Conservation (phyloP, 1,140 invertebrate genomes). For the Andricus grossulariae region DNA sequence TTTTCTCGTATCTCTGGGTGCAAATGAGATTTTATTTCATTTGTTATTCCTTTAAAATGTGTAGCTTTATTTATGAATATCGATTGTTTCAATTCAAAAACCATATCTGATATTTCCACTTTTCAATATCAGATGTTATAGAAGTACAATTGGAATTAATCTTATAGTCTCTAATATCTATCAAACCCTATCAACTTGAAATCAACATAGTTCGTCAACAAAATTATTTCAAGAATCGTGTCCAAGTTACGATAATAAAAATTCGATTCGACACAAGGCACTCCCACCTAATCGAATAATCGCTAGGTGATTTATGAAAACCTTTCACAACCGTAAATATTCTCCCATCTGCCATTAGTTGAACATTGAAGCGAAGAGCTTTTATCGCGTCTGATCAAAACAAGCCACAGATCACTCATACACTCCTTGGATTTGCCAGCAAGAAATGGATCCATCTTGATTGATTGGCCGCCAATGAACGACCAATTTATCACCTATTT, state of each 20-base stretch:
- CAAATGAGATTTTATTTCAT: too few relatives aligned
- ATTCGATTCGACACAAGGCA: neutral
- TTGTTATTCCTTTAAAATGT: too few relatives aligned
- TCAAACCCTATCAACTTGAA: neutral
- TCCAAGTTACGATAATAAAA: conserved; percentile 8
- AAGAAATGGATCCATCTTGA: neutral
- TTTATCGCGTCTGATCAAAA: neutral
- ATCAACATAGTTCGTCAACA: neutral
- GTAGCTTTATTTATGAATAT: too few relatives aligned
- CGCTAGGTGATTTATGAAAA: conserved; percentile 17
- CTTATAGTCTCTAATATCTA: neutral
- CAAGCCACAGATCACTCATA: neutral
- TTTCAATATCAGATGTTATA: neutral
- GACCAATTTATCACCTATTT: conserved; percentile 4
- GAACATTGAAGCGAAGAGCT: neutral
- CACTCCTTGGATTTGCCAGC: neutral
- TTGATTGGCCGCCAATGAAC: neutral
- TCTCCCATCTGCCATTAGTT: neutral
- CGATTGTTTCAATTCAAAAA: too few relatives aligned
- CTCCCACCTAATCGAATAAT: conserved; percentile 21
- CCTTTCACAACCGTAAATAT: conserved; percentile 14
- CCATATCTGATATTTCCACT: neutral
- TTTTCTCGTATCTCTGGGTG: too few relatives aligned
- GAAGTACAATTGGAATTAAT: neutral
- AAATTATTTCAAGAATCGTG: neutral